Percentiles rank a stretch among this genome's conserved stretches.
These are phyloP conservation scores for Ammospiza maritima DNA, from an alignment of 2,797 vertebrate genomes.

Conservation along the genomic window DNA sequence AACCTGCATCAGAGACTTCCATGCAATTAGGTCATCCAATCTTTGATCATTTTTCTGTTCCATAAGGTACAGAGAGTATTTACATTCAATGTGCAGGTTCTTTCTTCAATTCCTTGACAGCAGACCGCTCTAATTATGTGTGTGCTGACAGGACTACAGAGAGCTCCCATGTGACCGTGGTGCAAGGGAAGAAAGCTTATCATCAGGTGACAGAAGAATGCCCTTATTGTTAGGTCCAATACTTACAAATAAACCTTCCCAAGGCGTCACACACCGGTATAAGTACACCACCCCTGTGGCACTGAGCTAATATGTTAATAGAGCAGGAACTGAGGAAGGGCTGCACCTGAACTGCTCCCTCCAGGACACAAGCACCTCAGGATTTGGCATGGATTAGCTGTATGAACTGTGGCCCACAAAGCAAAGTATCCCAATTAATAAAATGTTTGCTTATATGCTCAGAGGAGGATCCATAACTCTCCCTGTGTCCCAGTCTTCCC, in stretches of 20 bases:
- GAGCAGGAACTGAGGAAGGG: not conserved
- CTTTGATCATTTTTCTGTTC: constrained; percentile 47
- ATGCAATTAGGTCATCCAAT: constrained; percentile 49
- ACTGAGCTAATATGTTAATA: not conserved
- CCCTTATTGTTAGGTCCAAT: constrained; percentile 24
- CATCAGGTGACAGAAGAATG: constrained; percentile 52
- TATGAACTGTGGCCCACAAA: not conserved
- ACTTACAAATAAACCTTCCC: constrained; percentile 46
- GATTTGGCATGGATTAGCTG: not conserved
- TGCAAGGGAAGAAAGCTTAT: constrained; percentile 56
- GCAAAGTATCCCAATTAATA: not conserved
- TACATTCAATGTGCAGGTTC: constrained; percentile 21
- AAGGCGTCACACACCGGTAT: not conserved
- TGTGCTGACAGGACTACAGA: constrained; percentile 57
- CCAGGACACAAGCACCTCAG: not conserved
- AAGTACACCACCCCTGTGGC: not conserved
- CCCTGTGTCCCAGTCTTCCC: not conserved
- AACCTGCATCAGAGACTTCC: not conserved
- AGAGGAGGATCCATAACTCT: not conserved
- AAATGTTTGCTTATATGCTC: not conserved
- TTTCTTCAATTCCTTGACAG: constrained; percentile 44
- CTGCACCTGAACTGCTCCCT: not conserved
- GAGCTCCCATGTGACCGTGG: constrained; percentile 30
- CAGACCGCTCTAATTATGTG: constrained; percentile 42
- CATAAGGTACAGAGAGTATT: constrained; percentile 44